A percentile compares a stretch with the other conserved stretches of the same genome.
These are phyloP conservation scores for Graptemys geographica DNA, from an alignment of 2,797 vertebrate species.

Conservation along the genomic window DNA sequence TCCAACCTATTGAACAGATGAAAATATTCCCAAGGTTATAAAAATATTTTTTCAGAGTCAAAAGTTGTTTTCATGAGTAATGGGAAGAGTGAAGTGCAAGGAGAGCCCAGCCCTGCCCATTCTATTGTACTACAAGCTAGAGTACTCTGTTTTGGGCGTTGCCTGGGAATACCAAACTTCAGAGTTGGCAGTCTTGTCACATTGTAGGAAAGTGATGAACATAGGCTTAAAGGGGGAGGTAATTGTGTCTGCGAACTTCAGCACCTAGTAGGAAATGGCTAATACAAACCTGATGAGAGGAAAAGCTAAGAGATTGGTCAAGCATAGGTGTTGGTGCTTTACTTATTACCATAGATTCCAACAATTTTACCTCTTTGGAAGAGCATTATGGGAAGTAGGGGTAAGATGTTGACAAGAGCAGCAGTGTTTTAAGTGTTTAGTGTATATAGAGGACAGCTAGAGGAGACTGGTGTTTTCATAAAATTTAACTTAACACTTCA, in stretches of 20 bases:
- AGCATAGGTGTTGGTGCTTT: neutral
- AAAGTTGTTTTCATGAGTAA: neutral
- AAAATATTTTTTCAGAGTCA: neutral
- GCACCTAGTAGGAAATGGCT: neutral
- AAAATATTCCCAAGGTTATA: conserved; percentile 1
- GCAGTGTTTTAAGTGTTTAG: neutral
- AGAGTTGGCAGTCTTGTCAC: neutral
- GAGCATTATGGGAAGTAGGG: neutral
- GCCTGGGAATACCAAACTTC: neutral
- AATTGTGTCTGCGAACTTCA: neutral
- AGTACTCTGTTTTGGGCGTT: neutral
- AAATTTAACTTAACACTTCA: neutral
- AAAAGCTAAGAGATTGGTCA: neutral
- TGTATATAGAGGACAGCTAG: neutral
- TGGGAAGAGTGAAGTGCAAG: neutral
- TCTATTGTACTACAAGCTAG: neutral
- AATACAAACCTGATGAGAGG: neutral
- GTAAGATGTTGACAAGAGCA: neutral
- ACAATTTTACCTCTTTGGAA: neutral
- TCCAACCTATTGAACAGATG: neutral
- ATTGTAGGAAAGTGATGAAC: neutral
- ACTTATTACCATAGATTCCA: neutral
- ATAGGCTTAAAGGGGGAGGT: neutral
- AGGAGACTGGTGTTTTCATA: neutral
- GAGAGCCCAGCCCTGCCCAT: neutral